Percentiles rank a stretch among this genome's conserved stretches.
These are phyloP conservation scores for Ptychadena robeensis DNA, from an alignment of 2,797 vertebrate genomes.

Conservation along the genomic window DNA sequence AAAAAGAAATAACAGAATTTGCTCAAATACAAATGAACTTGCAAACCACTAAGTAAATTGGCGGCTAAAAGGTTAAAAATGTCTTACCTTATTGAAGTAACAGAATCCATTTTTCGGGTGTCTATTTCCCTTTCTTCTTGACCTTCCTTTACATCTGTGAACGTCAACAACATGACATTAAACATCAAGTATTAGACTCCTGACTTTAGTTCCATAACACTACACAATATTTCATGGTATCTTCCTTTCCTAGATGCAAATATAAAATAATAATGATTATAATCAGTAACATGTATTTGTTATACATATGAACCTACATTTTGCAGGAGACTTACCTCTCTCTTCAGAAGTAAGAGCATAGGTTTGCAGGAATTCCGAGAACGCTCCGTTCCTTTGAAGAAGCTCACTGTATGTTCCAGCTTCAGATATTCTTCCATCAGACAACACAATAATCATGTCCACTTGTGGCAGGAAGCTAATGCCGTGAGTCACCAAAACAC, in stretches of 20 bases:
- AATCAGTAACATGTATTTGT: neutral
- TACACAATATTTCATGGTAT: neutral
- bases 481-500: slow-evolving; percentile 91
- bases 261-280: too few species aligned
- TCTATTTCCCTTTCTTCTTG: neutral
- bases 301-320: slow-evolving; percentile 24
- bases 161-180: too few species aligned
- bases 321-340: neutral
- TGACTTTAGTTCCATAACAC: neutral
- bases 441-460: slow-evolving; percentile 87
- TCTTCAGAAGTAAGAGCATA: slow-evolving; percentile 63
- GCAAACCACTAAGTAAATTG: too few species aligned
- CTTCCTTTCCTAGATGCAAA: neutral
- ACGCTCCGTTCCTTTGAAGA: slow-evolving; percentile 82
- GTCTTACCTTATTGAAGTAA: slow-evolving; percentile 4
- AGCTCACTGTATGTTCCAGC: slow-evolving; percentile 92
- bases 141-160: neutral
- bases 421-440: slow-evolving; percentile 87
- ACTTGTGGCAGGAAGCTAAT: slow-evolving; percentile 87
- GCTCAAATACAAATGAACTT: too few species aligned
- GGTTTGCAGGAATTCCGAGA: slow-evolving; percentile 86
- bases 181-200: too few species aligned
- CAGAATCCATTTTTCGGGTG: neutral
- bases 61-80: neutral
- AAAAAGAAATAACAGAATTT: too few species aligned